These are phyloP conservation scores for Loripinus fragilis DNA, from an alignment of 2,888 invertebrate species.

Conservation along the genomic window DNA sequence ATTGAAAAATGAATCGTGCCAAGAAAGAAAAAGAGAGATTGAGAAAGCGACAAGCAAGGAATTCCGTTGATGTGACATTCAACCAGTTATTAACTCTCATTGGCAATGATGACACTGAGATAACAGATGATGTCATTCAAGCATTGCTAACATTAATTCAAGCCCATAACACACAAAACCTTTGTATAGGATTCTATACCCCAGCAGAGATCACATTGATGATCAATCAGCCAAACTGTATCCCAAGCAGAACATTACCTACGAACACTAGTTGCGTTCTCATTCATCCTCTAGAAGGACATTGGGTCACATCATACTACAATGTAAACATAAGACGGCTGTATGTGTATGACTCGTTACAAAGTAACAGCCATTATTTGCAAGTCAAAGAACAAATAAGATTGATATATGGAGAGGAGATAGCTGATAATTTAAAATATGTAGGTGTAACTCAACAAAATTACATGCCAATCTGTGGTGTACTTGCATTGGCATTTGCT, in stretches of 20 bases:
- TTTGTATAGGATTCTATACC: conserved; percentile 24
- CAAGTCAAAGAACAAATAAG: conserved; percentile 12
- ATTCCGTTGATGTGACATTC: neutral
- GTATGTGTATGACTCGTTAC: conserved; percentile 25
- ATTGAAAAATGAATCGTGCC: neutral
- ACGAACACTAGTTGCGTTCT: conserved; percentile 12
- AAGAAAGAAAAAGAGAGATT: neutral
- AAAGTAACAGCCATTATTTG: neutral
- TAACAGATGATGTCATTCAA: conserved; percentile 23
- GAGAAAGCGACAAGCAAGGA: conserved; percentile 3
- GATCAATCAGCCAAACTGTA: neutral
- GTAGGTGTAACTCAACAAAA: conserved; percentile 24
- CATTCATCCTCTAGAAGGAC: conserved; percentile 26
- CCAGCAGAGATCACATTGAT: conserved; percentile 23
- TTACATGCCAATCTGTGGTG: conserved; percentile 14
- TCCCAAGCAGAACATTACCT: conserved; percentile 6
- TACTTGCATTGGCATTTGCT: conserved; percentile 28
- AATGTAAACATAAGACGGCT: conserved; percentile 9
- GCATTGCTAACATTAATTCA: conserved; percentile 10
- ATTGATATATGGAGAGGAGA: conserved; percentile 20
- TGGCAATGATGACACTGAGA: conserved; percentile 20
- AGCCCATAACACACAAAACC: conserved; percentile 5
- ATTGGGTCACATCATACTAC: conserved; percentile 27
- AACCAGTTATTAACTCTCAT: conserved; percentile 5
- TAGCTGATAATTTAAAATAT: neutral